Base-by-base conservation (phyloP, 2,797 vertebrate species). In the Lithobates pipiens region DNA sequence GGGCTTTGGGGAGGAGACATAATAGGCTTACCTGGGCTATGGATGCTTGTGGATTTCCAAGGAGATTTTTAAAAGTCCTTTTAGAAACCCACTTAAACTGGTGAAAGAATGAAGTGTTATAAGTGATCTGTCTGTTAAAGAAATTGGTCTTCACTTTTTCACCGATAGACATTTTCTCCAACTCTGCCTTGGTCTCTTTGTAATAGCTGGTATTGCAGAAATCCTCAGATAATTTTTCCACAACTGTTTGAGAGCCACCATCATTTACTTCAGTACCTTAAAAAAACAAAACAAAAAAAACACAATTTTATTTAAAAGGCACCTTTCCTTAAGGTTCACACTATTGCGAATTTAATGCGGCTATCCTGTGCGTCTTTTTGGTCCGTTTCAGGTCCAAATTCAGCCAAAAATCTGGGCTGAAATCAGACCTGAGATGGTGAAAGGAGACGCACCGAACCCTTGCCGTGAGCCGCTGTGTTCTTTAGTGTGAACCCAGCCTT, bases 1-100 rank as follows among this genome's bases (percentile, higher is more conserved):
- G 4, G 4, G 39, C 8, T 10, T 39, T 39, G 39, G 39, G 16
- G 4, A 18, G 50, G 50, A 13, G 50, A 18, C 16, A 57, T 27
- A 23, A 46, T 39, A 21, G 18, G 0, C 0, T 92, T 92, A 99
- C 98, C 97, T 99, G 96, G 25, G 97, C 96, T 88, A 98, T 88
- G 2, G 97, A 99, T 2, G 96, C 96, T 90, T 99, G 96, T 8
- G 97, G 97, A 88, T 96, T 98, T 78, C 98, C 88, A 86, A 97
- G 46, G 39, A 98, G 90, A 83, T 97, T 97, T 93, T 94, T 96
- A 88, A 98, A 96, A 0, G 96, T 96, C 89, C 97, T 96, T 70
- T 80, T 95, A 1, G 95, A 92, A 83, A 99, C 94, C 97, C 97
- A 99, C 27, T 86, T 92, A 21, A 99, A 92, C 91, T 99, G 98